Percentiles rank a stretch among this genome's conserved stretches.
phyloP scores from a whole-genome alignment of 2,888 invertebrate genomes.

The Agrotis exclamationis region DNA sequence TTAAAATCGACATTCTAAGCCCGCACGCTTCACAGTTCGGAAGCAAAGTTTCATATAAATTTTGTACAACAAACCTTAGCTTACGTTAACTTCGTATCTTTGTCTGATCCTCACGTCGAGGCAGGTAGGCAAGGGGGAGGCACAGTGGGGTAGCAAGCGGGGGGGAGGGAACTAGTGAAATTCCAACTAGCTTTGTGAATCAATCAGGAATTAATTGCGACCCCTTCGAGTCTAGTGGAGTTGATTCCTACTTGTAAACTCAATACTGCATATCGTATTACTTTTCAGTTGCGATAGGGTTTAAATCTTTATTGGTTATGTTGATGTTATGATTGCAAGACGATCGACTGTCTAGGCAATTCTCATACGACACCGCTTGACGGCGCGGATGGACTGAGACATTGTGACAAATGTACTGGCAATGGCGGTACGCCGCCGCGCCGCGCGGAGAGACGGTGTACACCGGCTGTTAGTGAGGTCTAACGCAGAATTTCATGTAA shows the following conservation, averaged over 20 bases:
- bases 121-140: slow-evolving; percentile 68
- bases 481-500: too few relatives aligned
- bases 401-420: too few relatives aligned
- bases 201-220: slow-evolving; percentile 88
- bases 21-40: slow-evolving; percentile 71
- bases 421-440: too few relatives aligned
- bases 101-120: slow-evolving; percentile 85
- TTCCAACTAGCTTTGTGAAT: slow-evolving; percentile 88
- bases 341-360: neutral
- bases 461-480: too few relatives aligned
- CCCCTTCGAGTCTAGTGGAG: slow-evolving; percentile 77
- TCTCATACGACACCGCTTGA: too few relatives aligned
- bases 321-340: neutral
- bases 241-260: slow-evolving; percentile 72
- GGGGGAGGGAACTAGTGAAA: slow-evolving; percentile 68
- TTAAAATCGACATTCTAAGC: slow-evolving; percentile 65
- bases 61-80: slow-evolving; percentile 87
- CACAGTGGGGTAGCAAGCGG: slow-evolving; percentile 51
- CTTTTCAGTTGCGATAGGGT: slow-evolving; percentile 48
- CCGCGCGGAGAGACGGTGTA: too few relatives aligned
- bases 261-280: slow-evolving; percentile 64
- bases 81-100: slow-evolving; percentile 89
- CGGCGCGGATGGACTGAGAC: too few relatives aligned
- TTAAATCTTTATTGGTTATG: slow-evolving; percentile 20
- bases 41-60: slow-evolving; percentile 88